phyloP scores from a whole-genome alignment of 2,797 vertebrate species.

The Gouania willdenowi region DNA sequence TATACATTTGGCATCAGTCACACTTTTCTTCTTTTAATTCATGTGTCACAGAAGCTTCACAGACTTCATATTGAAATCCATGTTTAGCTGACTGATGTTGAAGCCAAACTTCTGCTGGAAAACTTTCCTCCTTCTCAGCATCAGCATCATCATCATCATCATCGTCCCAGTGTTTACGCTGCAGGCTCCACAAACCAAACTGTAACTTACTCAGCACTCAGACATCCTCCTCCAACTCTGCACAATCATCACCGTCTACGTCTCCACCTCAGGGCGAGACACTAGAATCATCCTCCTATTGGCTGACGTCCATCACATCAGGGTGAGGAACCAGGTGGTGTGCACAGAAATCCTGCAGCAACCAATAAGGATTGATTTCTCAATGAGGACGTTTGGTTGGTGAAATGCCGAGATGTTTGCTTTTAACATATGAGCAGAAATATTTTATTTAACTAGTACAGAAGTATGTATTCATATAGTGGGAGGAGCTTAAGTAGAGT shows the following conservation, averaged over 20 bases:
- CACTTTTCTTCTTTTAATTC: too few species aligned
- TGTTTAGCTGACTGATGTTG: neutral
- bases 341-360: slow-evolving; percentile 17
- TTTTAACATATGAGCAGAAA: too few species aligned
- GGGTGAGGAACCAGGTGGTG: too few species aligned
- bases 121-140: neutral
- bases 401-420: too few species aligned
- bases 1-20: too few species aligned
- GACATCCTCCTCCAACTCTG: slow-evolving; percentile 3
- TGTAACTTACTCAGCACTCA: neutral
- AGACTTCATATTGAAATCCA: neutral
- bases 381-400: too few species aligned
- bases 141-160: neutral
- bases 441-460: too few species aligned
- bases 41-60: too few species aligned
- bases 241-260: slow-evolving; percentile 4
- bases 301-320: slow-evolving; percentile 39
- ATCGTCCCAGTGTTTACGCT: slow-evolving; percentile 26
- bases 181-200: slow-evolving; percentile 12
- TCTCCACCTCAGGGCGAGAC: slow-evolving; percentile 13
- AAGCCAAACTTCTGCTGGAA: neutral
- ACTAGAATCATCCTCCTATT: slow-evolving; percentile 8
- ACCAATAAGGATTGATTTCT: too few species aligned
- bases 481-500: too few species aligned
- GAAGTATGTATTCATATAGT: too few species aligned